Evolutionary conservation across 2,888 invertebrate genomes (phyloP), one percentile per base, ranked within the genome.

Genomic region (Uloborus plumipes): DNA sequence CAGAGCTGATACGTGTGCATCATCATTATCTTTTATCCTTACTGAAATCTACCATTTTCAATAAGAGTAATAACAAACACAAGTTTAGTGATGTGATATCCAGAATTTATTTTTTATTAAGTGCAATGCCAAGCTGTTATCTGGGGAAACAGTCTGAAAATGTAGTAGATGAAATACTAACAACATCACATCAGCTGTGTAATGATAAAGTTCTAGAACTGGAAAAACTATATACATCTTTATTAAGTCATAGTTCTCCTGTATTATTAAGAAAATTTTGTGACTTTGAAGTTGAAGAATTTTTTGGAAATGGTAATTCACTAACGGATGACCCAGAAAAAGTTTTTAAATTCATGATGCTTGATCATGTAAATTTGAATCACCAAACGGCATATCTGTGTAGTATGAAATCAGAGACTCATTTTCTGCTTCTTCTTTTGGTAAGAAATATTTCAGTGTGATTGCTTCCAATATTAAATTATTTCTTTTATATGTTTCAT

Each of bases 61-160:
- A 18, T 7, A 82, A 67, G 53, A 58, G 14, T n/a, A 49, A 61
- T 26, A 71, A 82, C 18, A 16, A 13, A 2, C 16, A n/a, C 7
- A 18, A 51, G 49, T 58, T 66, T 18, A 49, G 51, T 66, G 61
- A 66, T 6, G 16, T 58, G 0, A 1, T 47, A 14, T 58, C 31
- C 16, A 82, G 72, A 71, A 53, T 75, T n/a, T 82, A 82, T 67
- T 53, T 66, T 13, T 55, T 82, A 6, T 74, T 82, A 14, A 76
- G 71, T 26, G 47, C 71, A 1, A 39, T 82, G 3, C 81, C 81
- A 15, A 66, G 66, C n/a, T 70, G 16, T 47, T 7, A 59, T 31
- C 1, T 47, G 47, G 31, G 50, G 39, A 4, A 20, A 15, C 26
- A 51, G 14, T 50, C 13, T 4, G 31, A 59, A 20, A 39, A 20